These are phyloP conservation scores for Sceloporus undulatus DNA, from an alignment of 2,113 vertebrate genomes.

Conservation along the genomic window DNA sequence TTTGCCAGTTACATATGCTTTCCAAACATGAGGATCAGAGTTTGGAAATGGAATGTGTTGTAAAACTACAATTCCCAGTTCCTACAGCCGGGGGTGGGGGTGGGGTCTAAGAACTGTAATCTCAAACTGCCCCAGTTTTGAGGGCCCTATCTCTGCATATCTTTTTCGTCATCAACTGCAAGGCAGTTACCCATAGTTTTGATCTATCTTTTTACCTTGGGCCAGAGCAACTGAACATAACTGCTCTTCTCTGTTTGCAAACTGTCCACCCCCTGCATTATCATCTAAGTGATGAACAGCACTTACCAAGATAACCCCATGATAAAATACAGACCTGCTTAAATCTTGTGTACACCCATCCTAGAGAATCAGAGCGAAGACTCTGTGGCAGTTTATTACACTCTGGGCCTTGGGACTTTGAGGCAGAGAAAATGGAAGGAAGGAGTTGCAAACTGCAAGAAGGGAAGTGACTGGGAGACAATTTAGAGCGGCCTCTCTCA, in stretches of 20 bases:
- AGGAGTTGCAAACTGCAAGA: neutral
- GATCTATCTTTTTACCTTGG: neutral
- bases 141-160: accelerated
- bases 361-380: constrained; percentile 46
- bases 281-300: constrained; percentile 46
- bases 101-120: too few relatives aligned
- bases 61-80: too few relatives aligned
- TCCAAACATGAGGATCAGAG: too few relatives aligned
- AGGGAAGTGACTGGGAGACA: neutral
- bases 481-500: too few relatives aligned
- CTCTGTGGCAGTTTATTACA: constrained; percentile 49
- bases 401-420: constrained; percentile 8
- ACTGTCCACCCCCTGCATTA: neutral
- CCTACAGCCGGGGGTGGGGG: too few relatives aligned
- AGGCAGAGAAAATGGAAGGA: neutral
- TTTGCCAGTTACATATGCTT: too few relatives aligned
- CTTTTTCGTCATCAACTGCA: constrained; percentile 9
- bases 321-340: constrained; percentile 38
- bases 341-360: constrained; percentile 56
- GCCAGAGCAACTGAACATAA: constrained; percentile 24
- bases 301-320: constrained; percentile 35
- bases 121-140: neutral
- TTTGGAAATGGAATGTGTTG: too few relatives aligned
- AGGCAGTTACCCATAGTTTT: constrained; percentile 16
- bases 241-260: constrained; percentile 48